These are phyloP conservation scores for Sorex fumeus DNA, from an alignment of 2,113 vertebrate genomes.

Conservation along the genomic window DNA sequence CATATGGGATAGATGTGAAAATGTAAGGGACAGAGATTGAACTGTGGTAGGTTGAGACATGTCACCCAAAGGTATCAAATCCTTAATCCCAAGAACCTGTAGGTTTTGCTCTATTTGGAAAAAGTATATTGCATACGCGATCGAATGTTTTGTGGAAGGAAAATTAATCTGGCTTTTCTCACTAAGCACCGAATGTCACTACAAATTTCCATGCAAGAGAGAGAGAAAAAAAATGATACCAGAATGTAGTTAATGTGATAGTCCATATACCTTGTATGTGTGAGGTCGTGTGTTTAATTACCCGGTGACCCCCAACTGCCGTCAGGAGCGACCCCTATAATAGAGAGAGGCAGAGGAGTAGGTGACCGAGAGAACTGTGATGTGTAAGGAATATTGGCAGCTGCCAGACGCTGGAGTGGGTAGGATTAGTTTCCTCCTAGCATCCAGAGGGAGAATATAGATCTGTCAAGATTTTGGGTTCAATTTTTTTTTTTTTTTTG, in stretches of 20 bases:
- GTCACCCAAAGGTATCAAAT: neutral
- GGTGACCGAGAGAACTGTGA: too few species aligned
- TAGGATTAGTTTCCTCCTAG: neutral
- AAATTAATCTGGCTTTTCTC: neutral
- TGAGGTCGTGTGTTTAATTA: too few species aligned
- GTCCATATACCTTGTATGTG: too few species aligned
- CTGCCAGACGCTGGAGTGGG: neutral
- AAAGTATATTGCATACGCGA: neutral
- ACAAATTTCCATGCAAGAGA: neutral
- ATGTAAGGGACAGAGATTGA: neutral
- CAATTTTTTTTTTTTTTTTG: too few species aligned
- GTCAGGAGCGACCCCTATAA: too few species aligned
- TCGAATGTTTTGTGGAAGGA: neutral
- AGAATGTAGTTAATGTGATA: too few species aligned
- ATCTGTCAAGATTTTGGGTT: neutral
- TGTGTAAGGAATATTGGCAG: neutral
- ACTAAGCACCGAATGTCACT: neutral
- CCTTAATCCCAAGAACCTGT: neutral
- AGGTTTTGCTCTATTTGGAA: neutral
- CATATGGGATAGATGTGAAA: neutral
- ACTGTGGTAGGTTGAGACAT: neutral
- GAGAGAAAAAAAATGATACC: neutral
- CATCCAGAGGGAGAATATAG: neutral
- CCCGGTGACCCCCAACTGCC: too few species aligned
- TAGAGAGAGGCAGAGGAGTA: too few species aligned